Conservation (phyloP, 2,113 vertebrate genomes). For the Manacus vitellinus region DNA sequence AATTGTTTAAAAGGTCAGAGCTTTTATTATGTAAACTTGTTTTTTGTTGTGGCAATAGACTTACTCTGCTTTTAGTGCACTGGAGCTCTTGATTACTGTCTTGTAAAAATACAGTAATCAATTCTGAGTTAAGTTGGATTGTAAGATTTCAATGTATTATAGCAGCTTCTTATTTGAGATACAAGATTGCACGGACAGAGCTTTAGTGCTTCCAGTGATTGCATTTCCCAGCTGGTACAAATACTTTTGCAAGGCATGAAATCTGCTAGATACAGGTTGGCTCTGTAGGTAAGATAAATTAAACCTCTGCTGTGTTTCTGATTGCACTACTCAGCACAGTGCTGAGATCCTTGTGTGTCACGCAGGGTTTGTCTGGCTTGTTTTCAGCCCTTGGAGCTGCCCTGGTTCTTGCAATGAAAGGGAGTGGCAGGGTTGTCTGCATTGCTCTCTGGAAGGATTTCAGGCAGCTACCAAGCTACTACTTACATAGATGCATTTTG, state of each 20-base stretch:
- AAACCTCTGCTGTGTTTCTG: not conserved
- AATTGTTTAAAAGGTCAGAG: constrained; percentile 51
- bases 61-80: not conserved
- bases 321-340: not conserved
- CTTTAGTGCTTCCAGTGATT: not conserved
- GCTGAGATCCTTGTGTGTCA: not conserved
- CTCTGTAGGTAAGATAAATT: not conserved
- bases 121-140: not conserved
- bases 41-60: not conserved
- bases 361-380: not conserved
- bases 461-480: not conserved
- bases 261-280: not conserved
- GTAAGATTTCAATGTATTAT: not conserved
- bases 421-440: constrained; percentile 1
- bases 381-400: not conserved
- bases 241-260: not conserved
- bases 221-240: not conserved
- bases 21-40: constrained; percentile 43
- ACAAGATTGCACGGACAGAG: not conserved
- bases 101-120: not conserved
- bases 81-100: not conserved
- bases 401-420: not conserved
- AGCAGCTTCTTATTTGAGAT: not conserved
- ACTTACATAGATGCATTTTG: not conserved
- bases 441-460: not conserved